Conservation (phyloP, 2,113 vertebrate genomes). For the Chrysemys picta region DNA sequence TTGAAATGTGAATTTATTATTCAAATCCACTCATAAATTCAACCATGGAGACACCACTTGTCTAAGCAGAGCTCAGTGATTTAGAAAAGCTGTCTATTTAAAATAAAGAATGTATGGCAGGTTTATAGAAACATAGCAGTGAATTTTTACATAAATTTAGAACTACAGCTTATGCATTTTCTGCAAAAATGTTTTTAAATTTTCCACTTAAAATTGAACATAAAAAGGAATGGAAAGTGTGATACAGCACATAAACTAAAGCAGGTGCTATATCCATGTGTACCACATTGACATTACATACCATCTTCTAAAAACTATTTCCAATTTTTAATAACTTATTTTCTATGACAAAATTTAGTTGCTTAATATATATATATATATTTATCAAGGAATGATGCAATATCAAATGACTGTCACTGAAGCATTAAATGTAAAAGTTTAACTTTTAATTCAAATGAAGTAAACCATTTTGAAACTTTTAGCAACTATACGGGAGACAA, state of each 20-base stretch:
- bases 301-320: constrained; percentile 44
- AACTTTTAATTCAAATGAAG: constrained; percentile 3
- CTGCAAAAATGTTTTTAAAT: constrained; percentile 77
- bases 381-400: constrained; percentile 13
- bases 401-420: constrained; percentile 4
- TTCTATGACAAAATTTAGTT: background rate
- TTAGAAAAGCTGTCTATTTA: constrained; percentile 89
- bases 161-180: constrained; percentile 84
- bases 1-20: constrained; percentile 91
- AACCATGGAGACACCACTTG: constrained; percentile 86
- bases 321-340: background rate
- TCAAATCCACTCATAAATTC: constrained; percentile 89
- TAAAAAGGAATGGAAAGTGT: constrained; percentile 71
- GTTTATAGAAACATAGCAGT: constrained; percentile 86
- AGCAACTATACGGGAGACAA: constrained; percentile 1
- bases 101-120: constrained; percentile 89
- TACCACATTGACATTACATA: background rate
- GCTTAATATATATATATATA: background rate
- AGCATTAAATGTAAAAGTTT: constrained; percentile 1
- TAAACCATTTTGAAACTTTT: constrained; percentile 9
- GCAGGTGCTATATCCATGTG: constrained; percentile 35
- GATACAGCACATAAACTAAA: constrained; percentile 66
- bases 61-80: constrained; percentile 87
- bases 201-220: constrained; percentile 81
- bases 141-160: constrained; percentile 88